A percentile compares a stretch with the other conserved stretches of the same genome.
These are phyloP conservation scores for Xestia ashworthii DNA, from an alignment of 2,888 invertebrate species.

Conservation along the genomic window DNA sequence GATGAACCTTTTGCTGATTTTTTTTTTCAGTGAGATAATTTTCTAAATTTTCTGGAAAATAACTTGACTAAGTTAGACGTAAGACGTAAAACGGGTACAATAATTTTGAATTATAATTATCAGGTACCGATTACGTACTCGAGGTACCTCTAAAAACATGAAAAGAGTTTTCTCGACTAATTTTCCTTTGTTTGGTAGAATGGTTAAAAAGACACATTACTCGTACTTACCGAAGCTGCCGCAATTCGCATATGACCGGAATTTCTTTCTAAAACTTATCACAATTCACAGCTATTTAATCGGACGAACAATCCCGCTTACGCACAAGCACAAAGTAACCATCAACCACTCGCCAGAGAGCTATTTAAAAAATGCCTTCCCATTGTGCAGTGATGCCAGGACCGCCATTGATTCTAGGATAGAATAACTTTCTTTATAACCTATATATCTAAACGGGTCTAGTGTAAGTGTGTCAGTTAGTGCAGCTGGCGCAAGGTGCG, in stretches of 20 bases:
- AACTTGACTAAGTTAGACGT: too few relatives aligned
- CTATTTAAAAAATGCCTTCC: constrained; percentile 12
- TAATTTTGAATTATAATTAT: not conserved
- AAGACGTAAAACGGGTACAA: not conserved
- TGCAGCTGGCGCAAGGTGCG: constrained; percentile 83
- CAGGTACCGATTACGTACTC: not conserved
- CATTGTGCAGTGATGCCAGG: constrained; percentile 15
- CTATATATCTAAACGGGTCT: constrained; percentile 72
- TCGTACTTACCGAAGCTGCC: not conserved
- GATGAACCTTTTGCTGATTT: too few relatives aligned
- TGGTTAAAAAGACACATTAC: not conserved
- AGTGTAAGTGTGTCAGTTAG: constrained; percentile 78
- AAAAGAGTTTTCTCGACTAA: not conserved
- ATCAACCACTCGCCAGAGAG: not conserved
- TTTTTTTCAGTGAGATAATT: too few relatives aligned
- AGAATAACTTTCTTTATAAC: constrained; percentile 64
- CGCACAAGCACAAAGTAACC: not conserved
- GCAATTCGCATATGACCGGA: not conserved
- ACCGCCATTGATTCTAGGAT: constrained; percentile 46
- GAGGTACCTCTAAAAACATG: too few relatives aligned
- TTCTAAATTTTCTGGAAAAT: too few relatives aligned
- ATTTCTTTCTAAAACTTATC: not conserved
- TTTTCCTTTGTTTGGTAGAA: not conserved
- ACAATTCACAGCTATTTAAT: not conserved
- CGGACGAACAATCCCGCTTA: not conserved